These are phyloP conservation scores for Pseudopodoces humilis DNA, from an alignment of 2,113 vertebrate genomes.

Conservation along the genomic window DNA sequence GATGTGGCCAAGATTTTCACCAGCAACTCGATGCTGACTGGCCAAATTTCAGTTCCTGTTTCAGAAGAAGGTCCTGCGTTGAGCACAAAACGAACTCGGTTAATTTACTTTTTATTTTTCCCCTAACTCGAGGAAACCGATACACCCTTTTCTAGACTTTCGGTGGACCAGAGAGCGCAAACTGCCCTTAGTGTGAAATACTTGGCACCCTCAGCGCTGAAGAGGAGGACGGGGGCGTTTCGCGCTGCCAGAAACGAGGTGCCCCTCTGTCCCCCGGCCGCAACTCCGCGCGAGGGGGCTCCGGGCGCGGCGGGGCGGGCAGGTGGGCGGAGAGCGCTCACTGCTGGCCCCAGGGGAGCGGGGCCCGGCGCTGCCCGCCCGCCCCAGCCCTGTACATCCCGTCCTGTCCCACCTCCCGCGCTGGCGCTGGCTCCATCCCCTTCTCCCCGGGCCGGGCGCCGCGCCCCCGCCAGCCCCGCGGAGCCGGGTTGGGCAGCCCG, in stretches of 20 bases:
- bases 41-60: not conserved
- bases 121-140: not conserved
- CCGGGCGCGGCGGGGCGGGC: not conserved
- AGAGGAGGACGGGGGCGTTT: not conserved
- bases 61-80: not conserved
- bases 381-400: not conserved
- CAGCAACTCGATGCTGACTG: not conserved
- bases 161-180: not conserved
- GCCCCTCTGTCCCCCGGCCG: not conserved
- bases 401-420: not conserved
- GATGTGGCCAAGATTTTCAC: not conserved
- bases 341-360: not conserved
- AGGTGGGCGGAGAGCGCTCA: not conserved
- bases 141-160: not conserved
- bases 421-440: not conserved
- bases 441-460: not conserved
- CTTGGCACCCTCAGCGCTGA: not conserved
- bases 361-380: too few species aligned
- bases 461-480: not conserved
- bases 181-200: not conserved
- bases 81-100: not conserved
- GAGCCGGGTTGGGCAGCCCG: slow-evolving; percentile 43
- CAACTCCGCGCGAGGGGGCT: not conserved
- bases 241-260: accelerated
- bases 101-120: not conserved